Evolutionary conservation across 2,113 vertebrate species (phyloP), one percentile per base, ranked within the genome.

Genomic region (Telmatochromis brichardi): DNA sequence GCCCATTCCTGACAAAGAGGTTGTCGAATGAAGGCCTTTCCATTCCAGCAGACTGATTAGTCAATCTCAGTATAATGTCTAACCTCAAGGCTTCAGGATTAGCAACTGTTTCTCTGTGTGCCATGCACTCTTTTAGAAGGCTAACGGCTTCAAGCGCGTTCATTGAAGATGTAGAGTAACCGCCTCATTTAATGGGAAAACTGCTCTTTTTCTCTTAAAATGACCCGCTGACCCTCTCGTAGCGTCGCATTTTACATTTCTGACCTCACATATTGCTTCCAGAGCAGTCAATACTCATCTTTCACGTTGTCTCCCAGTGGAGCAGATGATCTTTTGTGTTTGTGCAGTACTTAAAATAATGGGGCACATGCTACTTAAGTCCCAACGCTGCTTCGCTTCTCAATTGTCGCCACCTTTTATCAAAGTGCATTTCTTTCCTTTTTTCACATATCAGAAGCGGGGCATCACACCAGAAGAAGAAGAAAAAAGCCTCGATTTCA

Each of bases 381-480:
- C 85, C 88, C 68, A 47, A 28, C 33, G 5, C 17, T 37, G 84
- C 60, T 37, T 17, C 31, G 84, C 71, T 37, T 17, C 71, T 73
- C 7, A 73, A 80, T 60, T 88, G 63, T 76, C n/a, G 3, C 26
- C 37, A 45, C 40, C 19, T 53, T 68, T 57, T 45, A 57, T 96
- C 95, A 86, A 82, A 45, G 11, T 9, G 3, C 23, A 28, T 33
- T 33, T 54, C 23, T 57, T 7, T 19, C 21, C 3, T 28, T 86
- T 57, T 94, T 92, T 89, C 89, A 90, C 93, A 93, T 95, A 96
- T 96, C 93, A 95, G 95, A 97, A 94, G 86, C 84, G 89, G 91
- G 92, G 88, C 84, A 71, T 88, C 95, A 14, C 91, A 92, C 95
- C 93, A 47, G 71, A 83, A 50, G 94, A 51, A 73, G 33, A 65